Percentiles rank a stretch among this genome's conserved stretches.
phyloP scores from a whole-genome alignment of 2,113 vertebrate species.

The Psittacula cyanocephala region DNA sequence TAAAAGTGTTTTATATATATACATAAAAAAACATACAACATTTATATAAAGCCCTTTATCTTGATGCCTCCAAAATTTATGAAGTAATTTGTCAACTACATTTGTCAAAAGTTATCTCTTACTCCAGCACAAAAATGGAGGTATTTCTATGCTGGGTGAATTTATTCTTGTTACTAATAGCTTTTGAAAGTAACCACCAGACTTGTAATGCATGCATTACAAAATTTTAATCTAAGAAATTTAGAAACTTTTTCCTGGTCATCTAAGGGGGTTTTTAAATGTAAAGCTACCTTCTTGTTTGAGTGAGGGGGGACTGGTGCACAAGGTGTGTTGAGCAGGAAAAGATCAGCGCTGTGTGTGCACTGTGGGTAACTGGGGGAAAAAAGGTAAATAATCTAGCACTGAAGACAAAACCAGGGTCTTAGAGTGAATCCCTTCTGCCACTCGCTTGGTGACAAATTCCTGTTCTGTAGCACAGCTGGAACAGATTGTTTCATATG shows the following conservation, averaged over 20 bases:
- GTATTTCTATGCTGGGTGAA: background rate
- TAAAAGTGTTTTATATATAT: slow-evolving; percentile 17
- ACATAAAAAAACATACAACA: background rate
- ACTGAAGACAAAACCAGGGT: background rate
- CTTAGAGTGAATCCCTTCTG: background rate
- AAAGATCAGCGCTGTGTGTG: background rate
- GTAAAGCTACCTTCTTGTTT: background rate
- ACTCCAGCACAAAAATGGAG: background rate
- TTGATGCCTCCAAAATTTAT: slow-evolving; percentile 8
- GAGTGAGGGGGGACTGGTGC: background rate
- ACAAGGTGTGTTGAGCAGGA: background rate
- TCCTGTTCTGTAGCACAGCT: background rate
- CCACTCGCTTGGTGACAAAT: background rate
- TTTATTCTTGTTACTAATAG: background rate
- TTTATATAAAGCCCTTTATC: slow-evolving; percentile 38
- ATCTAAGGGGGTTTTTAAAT: background rate
- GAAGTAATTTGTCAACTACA: slow-evolving; percentile 21
- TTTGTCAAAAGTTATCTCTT: background rate
- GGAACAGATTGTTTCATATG: background rate
- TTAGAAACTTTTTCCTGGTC: background rate
- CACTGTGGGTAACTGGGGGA: background rate
- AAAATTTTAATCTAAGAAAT: background rate
- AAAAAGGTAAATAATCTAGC: background rate
- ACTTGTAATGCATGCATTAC: background rate
- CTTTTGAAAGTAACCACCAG: background rate